Conservation (phyloP, 2,113 vertebrate genomes). For the Bothrops jararaca region DNA sequence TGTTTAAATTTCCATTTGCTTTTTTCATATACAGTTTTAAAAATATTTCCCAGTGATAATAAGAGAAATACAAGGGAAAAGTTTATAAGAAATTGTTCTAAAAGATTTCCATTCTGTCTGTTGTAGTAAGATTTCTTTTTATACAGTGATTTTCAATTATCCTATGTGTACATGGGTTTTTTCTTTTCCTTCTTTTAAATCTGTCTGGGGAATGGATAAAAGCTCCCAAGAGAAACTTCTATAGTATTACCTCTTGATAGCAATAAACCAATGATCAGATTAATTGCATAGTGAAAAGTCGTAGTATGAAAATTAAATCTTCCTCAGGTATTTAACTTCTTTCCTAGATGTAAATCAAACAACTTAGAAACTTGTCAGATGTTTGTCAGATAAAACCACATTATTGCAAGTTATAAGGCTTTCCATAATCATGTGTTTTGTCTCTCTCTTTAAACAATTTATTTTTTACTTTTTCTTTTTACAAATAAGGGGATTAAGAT, state of each 20-base stretch:
- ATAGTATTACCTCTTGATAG: not conserved
- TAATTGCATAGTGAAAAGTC: not conserved
- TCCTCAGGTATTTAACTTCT: constrained; percentile 2
- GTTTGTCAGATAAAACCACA: rapidly evolving
- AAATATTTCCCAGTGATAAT: not conserved
- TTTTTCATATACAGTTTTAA: not conserved
- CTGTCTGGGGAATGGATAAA: not conserved
- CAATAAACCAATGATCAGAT: constrained; percentile 17
- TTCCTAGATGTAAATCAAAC: not conserved
- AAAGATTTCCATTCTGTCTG: not conserved
- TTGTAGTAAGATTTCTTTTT: not conserved
- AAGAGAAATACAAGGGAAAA: not conserved
- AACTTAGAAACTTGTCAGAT: not conserved
- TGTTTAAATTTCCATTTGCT: not conserved
- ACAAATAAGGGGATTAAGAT: not conserved
- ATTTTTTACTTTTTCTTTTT: not conserved
- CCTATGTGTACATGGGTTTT: not conserved
- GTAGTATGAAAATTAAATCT: constrained; percentile 30
- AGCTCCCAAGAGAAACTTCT: constrained; percentile 8
- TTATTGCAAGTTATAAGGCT: not conserved
- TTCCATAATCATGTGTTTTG: not conserved
- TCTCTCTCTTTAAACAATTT: not conserved
- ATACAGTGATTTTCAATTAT: not conserved
- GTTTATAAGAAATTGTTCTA: not conserved
- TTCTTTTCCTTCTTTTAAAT: not conserved